A percentile compares a stretch with the other conserved stretches of the same genome.
Conservation (phyloP, 1,140 invertebrate genomes). For the Chionoecetes opilio region DNA sequence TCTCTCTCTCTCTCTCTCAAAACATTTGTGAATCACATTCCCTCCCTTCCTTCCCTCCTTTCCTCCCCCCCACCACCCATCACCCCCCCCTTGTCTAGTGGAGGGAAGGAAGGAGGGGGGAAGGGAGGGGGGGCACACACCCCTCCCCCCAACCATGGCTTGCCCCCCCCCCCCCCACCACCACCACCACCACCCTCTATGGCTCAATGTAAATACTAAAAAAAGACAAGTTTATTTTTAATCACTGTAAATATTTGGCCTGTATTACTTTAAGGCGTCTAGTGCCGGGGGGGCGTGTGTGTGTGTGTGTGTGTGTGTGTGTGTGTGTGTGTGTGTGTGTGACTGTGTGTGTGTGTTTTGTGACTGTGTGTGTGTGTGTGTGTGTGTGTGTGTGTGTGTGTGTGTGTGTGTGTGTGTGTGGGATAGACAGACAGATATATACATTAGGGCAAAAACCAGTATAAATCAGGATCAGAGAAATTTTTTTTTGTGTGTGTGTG, state of each 20-base stretch:
- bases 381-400: no score
- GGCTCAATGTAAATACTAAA: slow-evolving; percentile 77
- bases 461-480: no score
- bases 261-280: neutral
- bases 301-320: neutral
- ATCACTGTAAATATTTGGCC: slow-evolving; percentile 72
- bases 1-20: no score
- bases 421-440: no score
- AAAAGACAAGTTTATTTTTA: slow-evolving; percentile 79
- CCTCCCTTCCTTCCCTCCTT: slow-evolving; percentile 66
- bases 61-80: slow-evolving; percentile 15
- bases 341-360: no score
- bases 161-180: no score
- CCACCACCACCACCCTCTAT: slow-evolving; percentile 10
- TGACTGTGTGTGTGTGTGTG: no score
- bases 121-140: neutral
- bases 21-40: slow-evolving; percentile 78
- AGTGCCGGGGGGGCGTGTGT: slow-evolving; percentile 18
- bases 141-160: no score
- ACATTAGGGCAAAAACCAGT: no score
- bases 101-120: neutral
- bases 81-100: neutral
- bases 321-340: no score
- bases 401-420: no score
- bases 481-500: neutral